Base-by-base conservation (phyloP, 2,888 invertebrate genomes). In the Luperina testacea region DNA sequence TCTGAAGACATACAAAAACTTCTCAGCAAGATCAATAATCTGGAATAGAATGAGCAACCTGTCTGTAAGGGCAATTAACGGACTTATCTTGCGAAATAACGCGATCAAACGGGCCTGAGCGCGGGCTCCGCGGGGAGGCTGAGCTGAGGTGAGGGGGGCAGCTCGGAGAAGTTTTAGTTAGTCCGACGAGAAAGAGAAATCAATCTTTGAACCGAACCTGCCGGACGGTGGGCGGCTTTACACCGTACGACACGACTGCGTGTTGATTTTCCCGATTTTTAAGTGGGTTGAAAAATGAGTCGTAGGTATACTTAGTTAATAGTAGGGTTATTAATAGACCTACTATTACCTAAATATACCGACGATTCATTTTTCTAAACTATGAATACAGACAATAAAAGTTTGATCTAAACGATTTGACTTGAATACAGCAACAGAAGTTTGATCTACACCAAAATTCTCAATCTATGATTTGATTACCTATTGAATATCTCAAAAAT, bases 1-100 rank as follows among this genome's bases (percentile, higher is more conserved):
- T 89, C 83, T 83, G 94, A 95, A 95, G 95, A 95, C 95, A 94
- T 94, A 95, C 95, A 95, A 95, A 92, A 96, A 94, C 93, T 95
- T 94, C 84, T 90, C 83, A 83, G 87, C 81, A 91, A 92, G 95
- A 95, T 95, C 95, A 94, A 95, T 95, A 95, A 93, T 93, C 91
- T 91, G 92, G 90, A 90, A 91, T 92, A 90, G 93, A 92, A 92
- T 92, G 94, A 95, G 92, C 95, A 94, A 96, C 95, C 95, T 95
- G 95, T 90, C 91, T 92, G 93, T 93, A 92, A 90, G 91, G 94
- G 92, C 96, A 96, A 96, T 96, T 96, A 96, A 94, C 94, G 92
- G 94, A 94, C 94, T 95, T 95, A 96, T 95, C 95, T 94, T 91
- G 91, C 89, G 94, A 93, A 93, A 93, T 94, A 94, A 94, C 94